These are phyloP conservation scores for human DNA, from an alignment of 2,113 vertebrate species.

Conservation along the genomic window DNA sequence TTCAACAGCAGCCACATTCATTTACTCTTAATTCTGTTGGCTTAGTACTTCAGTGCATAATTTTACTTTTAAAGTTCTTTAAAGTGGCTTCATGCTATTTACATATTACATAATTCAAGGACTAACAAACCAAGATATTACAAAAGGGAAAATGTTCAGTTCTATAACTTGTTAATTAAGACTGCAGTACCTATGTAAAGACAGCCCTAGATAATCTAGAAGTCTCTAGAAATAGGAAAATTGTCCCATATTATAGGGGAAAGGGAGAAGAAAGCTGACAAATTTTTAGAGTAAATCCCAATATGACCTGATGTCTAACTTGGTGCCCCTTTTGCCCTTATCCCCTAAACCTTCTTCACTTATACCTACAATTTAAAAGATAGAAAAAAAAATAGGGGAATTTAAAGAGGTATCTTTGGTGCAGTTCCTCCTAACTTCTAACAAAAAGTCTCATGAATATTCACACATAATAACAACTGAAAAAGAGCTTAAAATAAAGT, in stretches of 20 bases:
- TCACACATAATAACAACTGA: slow-evolving; percentile 6
- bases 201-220: not conserved
- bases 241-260: not conserved
- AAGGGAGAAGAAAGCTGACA: not conserved
- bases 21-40: slow-evolving; percentile 48
- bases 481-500: slow-evolving; percentile 50
- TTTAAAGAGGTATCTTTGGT: not conserved
- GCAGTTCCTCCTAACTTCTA: not conserved
- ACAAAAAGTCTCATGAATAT: slow-evolving; percentile 10
- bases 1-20: slow-evolving; percentile 21
- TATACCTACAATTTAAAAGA: not conserved
- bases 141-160: not conserved
- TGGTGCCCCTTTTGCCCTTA: not conserved
- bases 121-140: slow-evolving; percentile 8
- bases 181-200: not conserved
- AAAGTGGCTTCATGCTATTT: slow-evolving; percentile 28
- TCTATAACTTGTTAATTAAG: slow-evolving; percentile 26
- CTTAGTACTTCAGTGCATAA: slow-evolving; percentile 22
- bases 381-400: not conserved
- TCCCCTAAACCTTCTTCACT: not conserved
- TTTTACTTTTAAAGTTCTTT: slow-evolving; percentile 39
- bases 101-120: slow-evolving; percentile 32
- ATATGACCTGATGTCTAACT: not conserved
- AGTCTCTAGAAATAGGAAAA: not conserved
- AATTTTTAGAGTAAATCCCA: not conserved